Conservation (phyloP, 2,113 vertebrate species). For the Tachuris rubrigastra region DNA sequence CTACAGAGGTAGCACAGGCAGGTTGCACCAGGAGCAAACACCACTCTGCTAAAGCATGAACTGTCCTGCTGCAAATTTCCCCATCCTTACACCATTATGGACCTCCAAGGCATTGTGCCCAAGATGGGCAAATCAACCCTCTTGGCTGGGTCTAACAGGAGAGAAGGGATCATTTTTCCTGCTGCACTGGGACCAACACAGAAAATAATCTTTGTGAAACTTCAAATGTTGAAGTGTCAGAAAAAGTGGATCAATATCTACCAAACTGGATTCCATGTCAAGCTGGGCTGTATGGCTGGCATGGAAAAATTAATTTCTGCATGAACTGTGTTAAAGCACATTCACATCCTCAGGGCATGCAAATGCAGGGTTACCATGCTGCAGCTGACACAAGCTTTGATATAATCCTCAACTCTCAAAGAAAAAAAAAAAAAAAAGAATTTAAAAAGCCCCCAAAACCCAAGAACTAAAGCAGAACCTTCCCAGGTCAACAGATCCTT, state of each 20-base stretch:
- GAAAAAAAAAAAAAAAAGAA: not conserved
- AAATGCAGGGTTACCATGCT: slow-evolving; percentile 2
- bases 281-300: not conserved
- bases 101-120: fast-evolving
- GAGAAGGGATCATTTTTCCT: not conserved
- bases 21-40: not conserved
- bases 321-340: not conserved
- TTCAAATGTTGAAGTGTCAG: not conserved
- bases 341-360: slow-evolving; percentile 43
- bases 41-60: not conserved
- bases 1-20: not conserved
- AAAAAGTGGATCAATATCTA: not conserved
- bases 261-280: not conserved
- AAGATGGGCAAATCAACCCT: not conserved
- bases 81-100: not conserved
- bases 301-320: slow-evolving; percentile 26
- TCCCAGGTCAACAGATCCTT: not conserved
- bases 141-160: not conserved
- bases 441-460: not conserved
- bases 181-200: fast-evolving
- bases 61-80: not conserved
- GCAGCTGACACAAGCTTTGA: slow-evolving; percentile 12
- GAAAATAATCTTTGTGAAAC: not conserved
- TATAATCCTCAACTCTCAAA: not conserved
- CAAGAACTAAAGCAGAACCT: not conserved